Percentiles rank a stretch among this genome's conserved stretches.
Evolutionary conservation across 2,888 invertebrate genomes (phyloP).

Genomic region (Idaea aversata): DNA sequence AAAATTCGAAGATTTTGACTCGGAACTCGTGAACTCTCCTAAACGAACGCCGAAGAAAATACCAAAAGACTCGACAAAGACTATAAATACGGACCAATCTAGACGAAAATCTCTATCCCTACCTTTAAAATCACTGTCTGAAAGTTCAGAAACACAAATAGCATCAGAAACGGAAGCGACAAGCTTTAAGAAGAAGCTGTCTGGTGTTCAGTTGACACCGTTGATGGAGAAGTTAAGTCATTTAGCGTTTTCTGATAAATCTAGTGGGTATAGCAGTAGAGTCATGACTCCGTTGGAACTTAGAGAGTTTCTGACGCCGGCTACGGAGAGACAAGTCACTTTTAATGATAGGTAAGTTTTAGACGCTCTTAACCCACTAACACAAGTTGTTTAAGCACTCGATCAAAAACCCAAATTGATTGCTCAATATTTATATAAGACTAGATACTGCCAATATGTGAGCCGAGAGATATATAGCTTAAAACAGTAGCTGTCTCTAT

Average conservation of each 20-base stretch:
- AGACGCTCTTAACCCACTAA: conserved; percentile 2
- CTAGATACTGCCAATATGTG: no score
- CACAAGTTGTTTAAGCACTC: no score
- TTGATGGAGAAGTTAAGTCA: conserved; percentile 90
- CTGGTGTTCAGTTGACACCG: conserved; percentile 88
- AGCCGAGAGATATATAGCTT: no score
- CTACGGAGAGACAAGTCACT: conserved; percentile 59
- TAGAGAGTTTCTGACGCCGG: conserved; percentile 68
- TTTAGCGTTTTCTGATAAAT: conserved; percentile 84
- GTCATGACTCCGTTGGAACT: conserved; percentile 82
- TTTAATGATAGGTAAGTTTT: conserved; percentile 60
- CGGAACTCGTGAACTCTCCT: conserved; percentile 64
- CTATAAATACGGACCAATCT: conserved; percentile 58
- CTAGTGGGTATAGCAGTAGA: conserved; percentile 84
- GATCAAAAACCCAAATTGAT: no score
- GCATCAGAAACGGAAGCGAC: conserved; percentile 56
- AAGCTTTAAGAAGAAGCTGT: conserved; percentile 76
- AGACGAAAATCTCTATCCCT: conserved; percentile 82
- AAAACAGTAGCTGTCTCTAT: no score
- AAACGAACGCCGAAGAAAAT: conserved; percentile 69
- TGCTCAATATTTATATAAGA: no score
- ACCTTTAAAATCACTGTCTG: conserved; percentile 85
- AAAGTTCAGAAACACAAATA: conserved; percentile 61
- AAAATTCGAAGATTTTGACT: conserved; percentile 75
- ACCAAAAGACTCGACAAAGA: conserved; percentile 55